A percentile compares a stretch with the other conserved stretches of the same genome.
Evolutionary conservation across 2,888 invertebrate genomes (phyloP).

Genomic region (Mallateleia sp.): DNA sequence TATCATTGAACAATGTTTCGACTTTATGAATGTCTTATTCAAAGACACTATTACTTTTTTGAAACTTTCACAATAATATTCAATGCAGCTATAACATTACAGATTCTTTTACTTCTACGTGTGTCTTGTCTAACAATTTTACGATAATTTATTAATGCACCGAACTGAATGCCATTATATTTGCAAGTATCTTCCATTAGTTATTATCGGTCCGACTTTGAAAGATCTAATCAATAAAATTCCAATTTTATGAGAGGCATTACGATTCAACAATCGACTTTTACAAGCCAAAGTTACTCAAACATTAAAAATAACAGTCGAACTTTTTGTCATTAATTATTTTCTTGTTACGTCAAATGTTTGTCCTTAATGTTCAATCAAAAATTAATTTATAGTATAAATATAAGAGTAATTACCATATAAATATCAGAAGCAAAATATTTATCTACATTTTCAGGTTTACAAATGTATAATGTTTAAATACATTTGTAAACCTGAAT

Average conservation of each 20-base stretch:
- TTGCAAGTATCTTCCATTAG: constrained; percentile 38
- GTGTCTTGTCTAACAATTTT: constrained; percentile 32
- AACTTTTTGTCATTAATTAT: neutral
- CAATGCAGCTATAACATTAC: constrained; percentile 9
- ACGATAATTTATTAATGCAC: constrained; percentile 43
- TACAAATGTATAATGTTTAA: neutral
- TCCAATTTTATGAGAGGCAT: constrained; percentile 12
- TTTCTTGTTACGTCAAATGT: constrained; percentile 2
- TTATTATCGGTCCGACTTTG: constrained; percentile 11
- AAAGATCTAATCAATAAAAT: constrained; percentile 25
- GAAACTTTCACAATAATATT: neutral
- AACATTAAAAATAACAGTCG: constrained; percentile 9
- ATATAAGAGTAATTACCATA: constrained; percentile 10
- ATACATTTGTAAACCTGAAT: too few species aligned
- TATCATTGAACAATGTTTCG: constrained; percentile 2
- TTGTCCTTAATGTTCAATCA: constrained; percentile 18
- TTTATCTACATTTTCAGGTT: neutral
- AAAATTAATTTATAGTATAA: constrained; percentile 3
- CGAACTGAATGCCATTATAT: constrained; percentile 35
- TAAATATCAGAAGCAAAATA: constrained; percentile 21
- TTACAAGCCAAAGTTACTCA: constrained; percentile 18
- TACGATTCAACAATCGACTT: constrained; percentile 27
- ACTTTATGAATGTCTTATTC: neutral
- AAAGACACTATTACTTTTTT: constrained; percentile 2
- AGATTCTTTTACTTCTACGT: neutral